Percentiles rank a stretch among this genome's conserved stretches.
These are phyloP conservation scores for Galendromus occidentalis DNA, from an alignment of 1,140 invertebrate genomes.

Conservation along the genomic window DNA sequence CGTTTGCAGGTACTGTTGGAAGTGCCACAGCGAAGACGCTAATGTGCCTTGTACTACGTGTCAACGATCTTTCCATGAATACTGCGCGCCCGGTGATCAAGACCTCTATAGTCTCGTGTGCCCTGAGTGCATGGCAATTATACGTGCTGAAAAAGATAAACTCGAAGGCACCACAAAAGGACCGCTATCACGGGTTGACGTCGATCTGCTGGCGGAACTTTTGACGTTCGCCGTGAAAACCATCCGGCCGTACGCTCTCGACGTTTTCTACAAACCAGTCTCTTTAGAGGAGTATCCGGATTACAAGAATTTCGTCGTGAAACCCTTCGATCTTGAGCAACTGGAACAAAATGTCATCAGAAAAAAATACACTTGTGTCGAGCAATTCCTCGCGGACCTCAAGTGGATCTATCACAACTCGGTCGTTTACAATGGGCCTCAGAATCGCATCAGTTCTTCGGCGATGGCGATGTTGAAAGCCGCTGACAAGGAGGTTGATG, in stretches of 20 bases:
- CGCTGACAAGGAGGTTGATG: not conserved
- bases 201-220: not conserved
- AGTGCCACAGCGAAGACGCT: not conserved
- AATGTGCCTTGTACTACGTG: slow-evolving; percentile 6
- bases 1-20: not conserved
- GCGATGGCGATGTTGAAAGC: not conserved
- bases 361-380: not conserved
- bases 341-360: not conserved
- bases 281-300: slow-evolving; percentile 1
- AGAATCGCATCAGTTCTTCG: not conserved
- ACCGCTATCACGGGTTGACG: not conserved
- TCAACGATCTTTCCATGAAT: not conserved
- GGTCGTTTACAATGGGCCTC: not conserved
- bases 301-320: not conserved
- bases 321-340: slow-evolving; percentile 9
- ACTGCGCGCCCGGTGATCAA: not conserved
- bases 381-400: not conserved
- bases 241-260: not conserved
- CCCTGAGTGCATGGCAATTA: not conserved
- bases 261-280: not conserved
- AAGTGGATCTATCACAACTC: slow-evolving; percentile 10
- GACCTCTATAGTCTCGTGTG: not conserved
- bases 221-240: not conserved
- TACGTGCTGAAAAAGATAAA: not conserved
- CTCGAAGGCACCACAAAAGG: not conserved